Evolutionary conservation across 2,888 invertebrate genomes (phyloP).

Genomic region (Drosophila antonietae): DNA sequence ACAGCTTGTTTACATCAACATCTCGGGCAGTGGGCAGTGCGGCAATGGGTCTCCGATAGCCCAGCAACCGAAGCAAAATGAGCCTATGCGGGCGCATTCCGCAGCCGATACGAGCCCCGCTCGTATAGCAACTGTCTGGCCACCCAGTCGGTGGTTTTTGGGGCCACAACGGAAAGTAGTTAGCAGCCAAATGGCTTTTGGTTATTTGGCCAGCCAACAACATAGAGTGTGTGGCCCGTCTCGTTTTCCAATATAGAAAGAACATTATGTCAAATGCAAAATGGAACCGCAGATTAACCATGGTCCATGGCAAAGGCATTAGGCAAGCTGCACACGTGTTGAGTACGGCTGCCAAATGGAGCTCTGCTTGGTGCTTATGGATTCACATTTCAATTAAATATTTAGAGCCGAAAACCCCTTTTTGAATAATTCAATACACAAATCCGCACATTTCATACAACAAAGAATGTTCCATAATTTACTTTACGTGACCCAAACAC

Average conservation of each 20-base stretch:
- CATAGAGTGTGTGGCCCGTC: conserved; percentile 16
- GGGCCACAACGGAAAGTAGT: conserved; percentile 51
- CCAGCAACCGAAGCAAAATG: conserved; percentile 38
- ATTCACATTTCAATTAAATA: conserved; percentile 64
- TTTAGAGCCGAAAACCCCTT: conserved; percentile 40
- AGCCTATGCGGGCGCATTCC: conserved; percentile 41
- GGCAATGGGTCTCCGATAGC: conserved; percentile 31
- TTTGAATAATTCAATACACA: conserved; percentile 63
- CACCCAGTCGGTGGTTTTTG: conserved; percentile 6
- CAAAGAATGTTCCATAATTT: conserved; percentile 64
- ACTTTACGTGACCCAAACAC: conserved; percentile 54
- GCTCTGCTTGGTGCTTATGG: not conserved
- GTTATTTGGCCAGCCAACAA: conserved; percentile 22
- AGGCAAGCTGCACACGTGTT: conserved; percentile 44
- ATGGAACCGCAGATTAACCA: conserved; percentile 52
- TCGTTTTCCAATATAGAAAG: conserved; percentile 2
- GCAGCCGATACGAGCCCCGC: conserved; percentile 20
- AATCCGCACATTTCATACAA: conserved; percentile 57
- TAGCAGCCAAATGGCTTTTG: conserved; percentile 61
- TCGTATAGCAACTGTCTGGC: not conserved
- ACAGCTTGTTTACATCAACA: conserved; percentile 76
- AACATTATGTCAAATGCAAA: conserved; percentile 48
- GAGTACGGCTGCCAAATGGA: conserved; percentile 4
- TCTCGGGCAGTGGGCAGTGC: conserved; percentile 34
- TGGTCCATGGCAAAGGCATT: conserved; percentile 20